A percentile compares a stretch with the other conserved stretches of the same genome.
phyloP scores from a whole-genome alignment of 2,797 vertebrate species.

The Stomatorhinus walkeri region DNA sequence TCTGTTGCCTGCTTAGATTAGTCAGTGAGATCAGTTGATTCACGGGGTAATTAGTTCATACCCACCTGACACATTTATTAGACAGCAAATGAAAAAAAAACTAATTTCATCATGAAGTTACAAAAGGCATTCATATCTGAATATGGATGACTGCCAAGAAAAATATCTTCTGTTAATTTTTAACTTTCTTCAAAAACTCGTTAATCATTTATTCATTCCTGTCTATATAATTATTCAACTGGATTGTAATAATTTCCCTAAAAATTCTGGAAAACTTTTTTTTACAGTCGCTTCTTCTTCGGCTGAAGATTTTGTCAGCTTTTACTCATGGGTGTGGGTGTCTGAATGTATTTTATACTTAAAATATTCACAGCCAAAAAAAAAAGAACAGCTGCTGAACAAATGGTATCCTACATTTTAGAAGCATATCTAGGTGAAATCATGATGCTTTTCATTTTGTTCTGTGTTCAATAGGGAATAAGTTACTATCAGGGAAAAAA shows the following conservation, averaged over 20 bases:
- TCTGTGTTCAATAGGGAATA: conserved; percentile 41
- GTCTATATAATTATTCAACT: background rate
- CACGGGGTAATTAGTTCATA: conserved; percentile 52
- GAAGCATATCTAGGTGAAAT: conserved; percentile 62
- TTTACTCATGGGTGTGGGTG: conserved; percentile 20
- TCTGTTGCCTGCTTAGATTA: conserved; percentile 1
- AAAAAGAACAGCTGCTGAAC: conserved; percentile 50
- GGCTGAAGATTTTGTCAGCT: conserved; percentile 51
- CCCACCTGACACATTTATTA: conserved; percentile 41
- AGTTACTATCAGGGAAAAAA: conserved; percentile 30
- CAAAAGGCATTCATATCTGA: conserved; percentile 27
- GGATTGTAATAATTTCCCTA: conserved; percentile 44
- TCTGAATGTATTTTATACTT: conserved; percentile 54
- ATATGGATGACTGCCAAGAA: background rate
- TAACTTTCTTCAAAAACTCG: background rate
- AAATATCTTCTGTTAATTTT: background rate
- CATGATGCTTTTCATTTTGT: conserved; percentile 52
- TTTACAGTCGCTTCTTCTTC: conserved; percentile 51
- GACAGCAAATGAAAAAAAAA: conserved; percentile 35
- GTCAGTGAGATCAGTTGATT: conserved; percentile 52
- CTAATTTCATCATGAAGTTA: conserved; percentile 55
- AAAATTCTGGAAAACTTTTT: conserved; percentile 47
- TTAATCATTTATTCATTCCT: conserved; percentile 3
- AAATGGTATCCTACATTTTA: conserved; percentile 66
- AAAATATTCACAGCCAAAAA: conserved; percentile 62